Evolutionary conservation across 2,113 vertebrate species (phyloP).

Genomic region (Nothoprocta pentlandii): DNA sequence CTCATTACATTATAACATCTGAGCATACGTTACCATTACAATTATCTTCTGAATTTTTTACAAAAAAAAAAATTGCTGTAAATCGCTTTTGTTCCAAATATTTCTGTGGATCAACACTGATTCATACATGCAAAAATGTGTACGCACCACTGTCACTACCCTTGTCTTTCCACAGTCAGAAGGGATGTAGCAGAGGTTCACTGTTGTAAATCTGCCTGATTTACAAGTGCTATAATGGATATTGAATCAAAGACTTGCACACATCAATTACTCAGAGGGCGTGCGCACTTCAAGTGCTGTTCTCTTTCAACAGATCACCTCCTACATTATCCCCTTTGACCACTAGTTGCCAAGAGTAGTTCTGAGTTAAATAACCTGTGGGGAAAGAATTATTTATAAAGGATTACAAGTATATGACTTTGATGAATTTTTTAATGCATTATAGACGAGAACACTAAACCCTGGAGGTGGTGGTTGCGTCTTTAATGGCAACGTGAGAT

Average conservation of each 20-base stretch:
- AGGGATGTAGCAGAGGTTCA: background rate
- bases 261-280: background rate
- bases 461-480: background rate
- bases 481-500: background rate
- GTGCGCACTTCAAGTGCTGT: background rate
- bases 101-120: background rate
- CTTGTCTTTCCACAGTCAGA: background rate
- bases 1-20: conserved; percentile 15
- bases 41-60: background rate
- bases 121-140: background rate
- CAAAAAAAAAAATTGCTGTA: background rate
- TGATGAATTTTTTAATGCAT: conserved; percentile 1
- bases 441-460: background rate
- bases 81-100: background rate
- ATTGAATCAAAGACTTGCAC: background rate
- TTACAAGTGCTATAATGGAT: background rate
- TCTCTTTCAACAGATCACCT: background rate
- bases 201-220: background rate
- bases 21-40: background rate
- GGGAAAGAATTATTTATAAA: conserved; percentile 37
- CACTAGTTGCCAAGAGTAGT: conserved; percentile 16
- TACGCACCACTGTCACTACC: background rate
- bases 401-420: background rate
- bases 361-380: conserved; percentile 36
- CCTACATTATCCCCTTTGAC: background rate